Conservation (phyloP, 2,888 invertebrate genomes). For the Tridacna gigas region DNA sequence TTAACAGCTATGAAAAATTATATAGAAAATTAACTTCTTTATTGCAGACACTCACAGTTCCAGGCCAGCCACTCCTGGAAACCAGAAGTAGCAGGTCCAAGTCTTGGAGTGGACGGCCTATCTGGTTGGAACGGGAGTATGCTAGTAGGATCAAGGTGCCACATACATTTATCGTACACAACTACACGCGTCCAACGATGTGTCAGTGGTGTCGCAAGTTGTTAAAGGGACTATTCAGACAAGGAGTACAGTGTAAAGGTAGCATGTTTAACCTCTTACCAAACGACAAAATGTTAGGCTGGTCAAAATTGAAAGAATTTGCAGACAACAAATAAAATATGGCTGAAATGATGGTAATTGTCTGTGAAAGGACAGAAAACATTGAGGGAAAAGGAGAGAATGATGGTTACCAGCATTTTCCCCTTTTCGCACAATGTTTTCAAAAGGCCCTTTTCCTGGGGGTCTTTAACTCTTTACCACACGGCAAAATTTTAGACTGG, state of each 20-base stretch:
- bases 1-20: no score
- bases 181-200: conserved; percentile 98
- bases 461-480: no score
- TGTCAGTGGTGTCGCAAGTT: conserved; percentile 98
- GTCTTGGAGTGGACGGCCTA: conserved; percentile 88
- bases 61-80: conserved; percentile 64
- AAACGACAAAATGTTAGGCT: no score
- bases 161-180: conserved; percentile 98
- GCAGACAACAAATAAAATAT: no score
- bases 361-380: no score
- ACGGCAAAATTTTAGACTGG: no score
- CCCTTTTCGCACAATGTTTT: no score
- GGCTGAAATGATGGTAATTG: no score
- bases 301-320: no score
- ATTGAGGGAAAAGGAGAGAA: no score
- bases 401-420: no score
- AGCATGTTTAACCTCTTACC: conserved; percentile 17
- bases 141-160: conserved; percentile 91
- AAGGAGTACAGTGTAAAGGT: conserved; percentile 97
- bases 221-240: conserved; percentile 95
- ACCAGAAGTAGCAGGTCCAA: conserved; percentile 80
- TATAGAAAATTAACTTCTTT: neutral
- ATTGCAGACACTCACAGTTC: conserved; percentile 68
- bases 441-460: no score
- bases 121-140: conserved; percentile 90